A percentile compares a stretch with the other conserved stretches of the same genome.
Conservation (phyloP, 2,113 vertebrate genomes). For the Baryphthengus martii region DNA sequence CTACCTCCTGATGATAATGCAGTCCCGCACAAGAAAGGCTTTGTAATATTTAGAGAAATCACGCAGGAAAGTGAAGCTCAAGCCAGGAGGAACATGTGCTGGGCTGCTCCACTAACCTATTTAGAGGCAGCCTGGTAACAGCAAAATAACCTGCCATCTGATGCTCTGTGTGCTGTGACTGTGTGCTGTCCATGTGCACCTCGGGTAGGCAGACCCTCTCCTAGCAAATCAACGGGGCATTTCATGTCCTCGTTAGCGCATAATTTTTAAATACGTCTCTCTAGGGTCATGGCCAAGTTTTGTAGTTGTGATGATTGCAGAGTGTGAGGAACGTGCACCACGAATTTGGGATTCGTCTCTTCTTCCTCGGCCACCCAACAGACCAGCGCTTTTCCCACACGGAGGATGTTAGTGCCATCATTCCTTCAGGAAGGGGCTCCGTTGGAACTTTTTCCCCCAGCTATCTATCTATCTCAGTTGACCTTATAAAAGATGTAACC, state of each 20-base stretch:
- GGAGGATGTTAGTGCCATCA: background rate
- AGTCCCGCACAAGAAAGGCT: background rate
- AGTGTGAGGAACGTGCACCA: fast-evolving
- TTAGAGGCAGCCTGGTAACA: background rate
- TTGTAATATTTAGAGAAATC: background rate
- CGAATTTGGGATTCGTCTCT: background rate
- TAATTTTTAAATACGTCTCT: background rate
- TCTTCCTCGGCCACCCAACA: background rate
- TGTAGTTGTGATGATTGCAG: background rate
- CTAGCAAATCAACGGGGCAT: background rate
- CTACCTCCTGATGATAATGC: background rate
- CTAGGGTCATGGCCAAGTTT: background rate
- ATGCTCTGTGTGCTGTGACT: background rate
- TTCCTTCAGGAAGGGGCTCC: background rate
- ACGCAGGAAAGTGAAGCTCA: background rate
- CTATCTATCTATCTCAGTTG: background rate
- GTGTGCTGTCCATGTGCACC: background rate
- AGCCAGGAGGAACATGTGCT: fast-evolving
- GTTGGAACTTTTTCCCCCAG: fast-evolving
- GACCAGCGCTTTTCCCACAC: background rate
- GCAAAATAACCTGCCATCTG: background rate
- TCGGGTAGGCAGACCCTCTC: background rate
- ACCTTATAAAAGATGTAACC: background rate
- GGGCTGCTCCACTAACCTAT: background rate
- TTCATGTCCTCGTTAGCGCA: background rate